Evolutionary conservation across 2,888 invertebrate genomes (phyloP).

Genomic region (Pinctada fucata): DNA sequence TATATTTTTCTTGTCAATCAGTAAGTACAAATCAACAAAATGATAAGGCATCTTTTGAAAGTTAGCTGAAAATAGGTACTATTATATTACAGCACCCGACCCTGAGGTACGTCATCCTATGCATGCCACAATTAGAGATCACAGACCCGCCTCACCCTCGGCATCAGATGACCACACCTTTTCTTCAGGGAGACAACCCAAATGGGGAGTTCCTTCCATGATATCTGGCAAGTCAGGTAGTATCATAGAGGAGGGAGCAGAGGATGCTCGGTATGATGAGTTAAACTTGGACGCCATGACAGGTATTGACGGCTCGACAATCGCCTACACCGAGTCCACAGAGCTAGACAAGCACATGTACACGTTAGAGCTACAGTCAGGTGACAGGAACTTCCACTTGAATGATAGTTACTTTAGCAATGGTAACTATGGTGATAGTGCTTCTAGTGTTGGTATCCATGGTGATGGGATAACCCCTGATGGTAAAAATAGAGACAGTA

Average conservation of each 20-base stretch:
- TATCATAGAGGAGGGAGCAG: slow-evolving; percentile 45
- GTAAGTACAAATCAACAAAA: too few relatives aligned
- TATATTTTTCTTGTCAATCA: too few relatives aligned
- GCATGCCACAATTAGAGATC: too few relatives aligned
- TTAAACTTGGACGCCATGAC: slow-evolving; percentile 15
- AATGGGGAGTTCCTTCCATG: too few relatives aligned
- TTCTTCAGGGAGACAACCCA: too few relatives aligned
- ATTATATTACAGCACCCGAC: too few relatives aligned
- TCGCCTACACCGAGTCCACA: slow-evolving; percentile 22
- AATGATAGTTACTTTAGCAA: background rate
- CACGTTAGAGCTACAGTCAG: slow-evolving; percentile 25
- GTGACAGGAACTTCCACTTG: slow-evolving; percentile 12
- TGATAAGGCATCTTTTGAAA: too few relatives aligned
- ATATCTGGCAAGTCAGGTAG: slow-evolving; percentile 29
- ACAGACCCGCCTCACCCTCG: too few relatives aligned
- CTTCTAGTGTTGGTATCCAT: slow-evolving; percentile 6
- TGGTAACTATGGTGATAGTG: slow-evolving; percentile 42
- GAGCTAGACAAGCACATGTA: slow-evolving; percentile 28
- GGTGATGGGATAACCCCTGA: background rate
- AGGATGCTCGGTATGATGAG: slow-evolving; percentile 21
- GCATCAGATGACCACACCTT: too few relatives aligned
- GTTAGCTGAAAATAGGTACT: too few relatives aligned
- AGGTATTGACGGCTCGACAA: slow-evolving; percentile 26
- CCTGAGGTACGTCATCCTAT: too few relatives aligned
- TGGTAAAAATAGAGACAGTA: background rate